phyloP scores from a whole-genome alignment of 2,888 invertebrate genomes.

The Caenorhabditis sp. region DNA sequence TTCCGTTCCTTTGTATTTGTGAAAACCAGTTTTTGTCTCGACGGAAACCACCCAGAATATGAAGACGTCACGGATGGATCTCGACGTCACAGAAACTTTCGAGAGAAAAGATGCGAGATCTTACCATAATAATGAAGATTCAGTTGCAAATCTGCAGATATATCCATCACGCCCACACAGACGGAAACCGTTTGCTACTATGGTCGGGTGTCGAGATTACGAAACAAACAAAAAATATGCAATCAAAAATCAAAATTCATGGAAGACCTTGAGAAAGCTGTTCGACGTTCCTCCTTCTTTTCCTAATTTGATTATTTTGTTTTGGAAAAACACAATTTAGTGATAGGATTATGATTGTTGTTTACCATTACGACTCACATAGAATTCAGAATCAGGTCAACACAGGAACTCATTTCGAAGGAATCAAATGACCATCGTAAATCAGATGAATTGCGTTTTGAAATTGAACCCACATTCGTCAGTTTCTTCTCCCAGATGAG shows the following conservation, averaged over 20 bases:
- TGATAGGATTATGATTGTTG: conserved; percentile 51
- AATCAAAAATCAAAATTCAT: conserved; percentile 39
- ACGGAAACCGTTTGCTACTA: conserved; percentile 22
- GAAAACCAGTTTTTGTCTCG: conserved; percentile 52
- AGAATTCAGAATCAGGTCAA: conserved; percentile 19
- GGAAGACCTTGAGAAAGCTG: conserved; percentile 42
- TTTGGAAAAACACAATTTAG: conserved; percentile 9
- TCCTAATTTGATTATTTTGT: conserved; percentile 47
- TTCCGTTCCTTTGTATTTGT: conserved; percentile 60
- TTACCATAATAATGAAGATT: background rate
- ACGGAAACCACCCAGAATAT: conserved; percentile 49
- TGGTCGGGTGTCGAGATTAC: conserved; percentile 2
- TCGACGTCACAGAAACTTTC: conserved; percentile 36
- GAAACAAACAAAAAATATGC: conserved; percentile 21
- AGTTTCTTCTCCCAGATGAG: conserved; percentile 10
- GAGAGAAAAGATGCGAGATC: conserved; percentile 14
- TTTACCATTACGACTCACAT: conserved; percentile 17
- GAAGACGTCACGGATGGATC: conserved; percentile 49
- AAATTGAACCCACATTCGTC: conserved; percentile 28
- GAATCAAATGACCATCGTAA: conserved; percentile 8
- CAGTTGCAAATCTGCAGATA: conserved; percentile 39
- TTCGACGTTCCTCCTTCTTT: conserved; percentile 23
- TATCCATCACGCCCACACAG: conserved; percentile 1
- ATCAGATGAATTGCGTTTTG: conserved; percentile 15
- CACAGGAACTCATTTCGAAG: conserved; percentile 10